Conservation (phyloP, 2,888 invertebrate genomes). For the Drosophila austrosaltans region DNA sequence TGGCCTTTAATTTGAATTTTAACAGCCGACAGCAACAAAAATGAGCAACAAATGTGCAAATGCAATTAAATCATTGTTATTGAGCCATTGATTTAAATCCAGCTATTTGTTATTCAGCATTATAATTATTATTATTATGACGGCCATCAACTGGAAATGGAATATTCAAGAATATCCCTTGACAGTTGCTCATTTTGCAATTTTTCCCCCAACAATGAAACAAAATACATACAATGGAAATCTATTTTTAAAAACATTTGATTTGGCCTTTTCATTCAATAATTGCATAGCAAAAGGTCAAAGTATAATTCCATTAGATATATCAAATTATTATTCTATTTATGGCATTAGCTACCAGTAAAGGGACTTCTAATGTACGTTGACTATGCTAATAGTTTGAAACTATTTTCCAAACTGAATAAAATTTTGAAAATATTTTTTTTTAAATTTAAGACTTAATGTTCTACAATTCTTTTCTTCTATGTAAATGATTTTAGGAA, state of each 20-base stretch:
- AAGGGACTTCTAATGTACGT: no score
- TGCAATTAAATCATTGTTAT: constrained; percentile 55
- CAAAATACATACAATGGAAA: constrained; percentile 17
- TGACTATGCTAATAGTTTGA: no score
- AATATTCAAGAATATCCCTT: background rate
- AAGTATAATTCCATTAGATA: background rate
- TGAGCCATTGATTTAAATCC: constrained; percentile 47
- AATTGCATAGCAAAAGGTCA: background rate
- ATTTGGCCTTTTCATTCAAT: constrained; percentile 1
- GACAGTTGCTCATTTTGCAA: constrained; percentile 3
- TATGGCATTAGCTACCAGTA: background rate
- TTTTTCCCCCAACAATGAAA: background rate
- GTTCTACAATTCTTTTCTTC: no score
- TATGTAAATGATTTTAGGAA: no score
- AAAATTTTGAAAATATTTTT: no score
- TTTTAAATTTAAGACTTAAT: no score
- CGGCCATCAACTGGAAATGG: constrained; percentile 28
- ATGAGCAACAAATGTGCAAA: constrained; percentile 32
- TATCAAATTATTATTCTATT: background rate
- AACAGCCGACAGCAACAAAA: constrained; percentile 43
- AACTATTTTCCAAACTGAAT: no score
- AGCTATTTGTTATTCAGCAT: constrained; percentile 37
- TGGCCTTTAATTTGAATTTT: constrained; percentile 53
- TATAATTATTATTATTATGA: constrained; percentile 13
- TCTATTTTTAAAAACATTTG: constrained; percentile 3